These are phyloP conservation scores for Eulemur coronatus DNA, from an alignment of 2,797 vertebrate genomes.

Conservation along the genomic window DNA sequence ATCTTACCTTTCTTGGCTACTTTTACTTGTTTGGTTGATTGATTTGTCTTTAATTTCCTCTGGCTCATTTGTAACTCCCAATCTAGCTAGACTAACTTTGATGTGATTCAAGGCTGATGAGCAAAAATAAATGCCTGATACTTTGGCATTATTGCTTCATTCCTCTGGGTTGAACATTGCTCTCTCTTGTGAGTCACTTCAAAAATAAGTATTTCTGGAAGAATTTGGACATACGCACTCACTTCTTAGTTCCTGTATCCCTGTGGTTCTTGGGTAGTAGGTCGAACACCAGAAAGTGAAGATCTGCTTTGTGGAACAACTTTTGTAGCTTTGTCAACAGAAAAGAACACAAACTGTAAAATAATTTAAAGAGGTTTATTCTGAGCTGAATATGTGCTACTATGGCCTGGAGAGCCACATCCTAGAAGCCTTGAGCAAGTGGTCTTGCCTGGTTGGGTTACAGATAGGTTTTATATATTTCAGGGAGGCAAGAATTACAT, in stretches of 20 bases:
- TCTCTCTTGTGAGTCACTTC: background rate
- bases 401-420: background rate
- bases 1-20: slow-evolving; percentile 83
- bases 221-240: background rate
- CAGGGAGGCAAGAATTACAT: background rate
- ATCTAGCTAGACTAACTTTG: background rate
- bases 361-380: background rate
- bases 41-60: background rate
- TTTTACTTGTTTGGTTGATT: slow-evolving; percentile 37
- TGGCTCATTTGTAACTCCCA: background rate
- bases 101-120: background rate
- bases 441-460: background rate
- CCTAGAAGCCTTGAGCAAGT: background rate
- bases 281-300: background rate
- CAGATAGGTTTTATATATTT: background rate
- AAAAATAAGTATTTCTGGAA: background rate
- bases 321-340: background rate
- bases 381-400: background rate
- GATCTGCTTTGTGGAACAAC: background rate
- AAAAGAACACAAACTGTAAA: background rate
- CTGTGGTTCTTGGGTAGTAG: background rate
- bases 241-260: background rate
- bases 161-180: slow-evolving; percentile 1
- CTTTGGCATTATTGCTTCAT: background rate
- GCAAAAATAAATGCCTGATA: background rate